These are phyloP conservation scores for Siniperca chuatsi DNA, from an alignment of 2,113 vertebrate species.

Conservation along the genomic window DNA sequence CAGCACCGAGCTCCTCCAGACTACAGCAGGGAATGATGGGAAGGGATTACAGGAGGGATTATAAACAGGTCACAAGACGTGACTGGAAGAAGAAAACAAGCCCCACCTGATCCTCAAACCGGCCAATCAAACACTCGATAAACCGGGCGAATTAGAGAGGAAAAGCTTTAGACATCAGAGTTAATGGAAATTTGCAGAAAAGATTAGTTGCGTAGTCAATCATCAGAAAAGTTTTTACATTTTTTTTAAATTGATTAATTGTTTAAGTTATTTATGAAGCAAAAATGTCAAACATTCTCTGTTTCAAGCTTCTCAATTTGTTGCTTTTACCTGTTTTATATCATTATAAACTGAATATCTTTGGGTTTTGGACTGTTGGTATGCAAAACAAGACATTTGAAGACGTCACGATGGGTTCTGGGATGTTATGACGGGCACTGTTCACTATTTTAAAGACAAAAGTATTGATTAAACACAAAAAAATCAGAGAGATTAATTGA, in stretches of 20 bases:
- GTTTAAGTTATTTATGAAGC: background rate
- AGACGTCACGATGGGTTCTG: background rate
- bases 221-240: no score
- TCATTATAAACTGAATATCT: background rate
- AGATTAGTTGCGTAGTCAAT: background rate
- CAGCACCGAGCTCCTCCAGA: background rate
- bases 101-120: constrained; percentile 51
- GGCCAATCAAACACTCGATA: background rate
- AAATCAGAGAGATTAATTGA: no score
- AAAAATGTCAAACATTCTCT: background rate
- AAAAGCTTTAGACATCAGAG: background rate
- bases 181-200: background rate
- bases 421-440: background rate
- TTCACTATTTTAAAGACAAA: no score
- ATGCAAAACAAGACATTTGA: background rate
- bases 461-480: background rate
- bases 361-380: background rate
- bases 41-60: constrained; percentile 9
- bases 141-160: no score
- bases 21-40: constrained; percentile 14
- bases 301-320: background rate
- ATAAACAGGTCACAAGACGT: background rate
- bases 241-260: background rate
- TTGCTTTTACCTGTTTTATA: background rate
- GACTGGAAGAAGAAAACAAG: constrained; percentile 7